Percentiles rank a stretch among this genome's conserved stretches.
These are phyloP conservation scores for Naso thynnoides DNA, from an alignment of 2,797 vertebrate genomes.

Conservation along the genomic window DNA sequence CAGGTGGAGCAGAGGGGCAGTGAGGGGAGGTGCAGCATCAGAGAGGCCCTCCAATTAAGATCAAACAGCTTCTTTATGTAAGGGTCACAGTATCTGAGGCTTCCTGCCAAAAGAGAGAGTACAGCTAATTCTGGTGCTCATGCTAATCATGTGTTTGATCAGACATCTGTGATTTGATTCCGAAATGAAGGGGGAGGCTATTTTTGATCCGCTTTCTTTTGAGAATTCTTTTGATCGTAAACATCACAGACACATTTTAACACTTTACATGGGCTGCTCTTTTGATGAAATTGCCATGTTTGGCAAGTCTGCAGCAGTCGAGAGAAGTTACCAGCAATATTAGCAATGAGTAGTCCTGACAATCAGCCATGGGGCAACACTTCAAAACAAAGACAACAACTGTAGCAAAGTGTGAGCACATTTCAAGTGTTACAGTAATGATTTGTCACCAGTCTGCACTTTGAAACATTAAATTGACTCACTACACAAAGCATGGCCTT, in stretches of 20 bases:
- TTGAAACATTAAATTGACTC: not conserved
- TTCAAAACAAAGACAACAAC: not conserved
- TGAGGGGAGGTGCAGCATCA: slow-evolving; percentile 35
- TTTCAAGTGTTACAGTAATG: not conserved
- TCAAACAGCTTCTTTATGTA: slow-evolving; percentile 55
- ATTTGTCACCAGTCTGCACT: too few species aligned
- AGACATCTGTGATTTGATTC: slow-evolving; percentile 63
- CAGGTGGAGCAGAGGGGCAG: slow-evolving; percentile 14
- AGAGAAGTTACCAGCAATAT: not conserved
- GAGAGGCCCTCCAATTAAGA: slow-evolving; percentile 54
- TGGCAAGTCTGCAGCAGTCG: slow-evolving; percentile 17
- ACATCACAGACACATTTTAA: slow-evolving; percentile 43
- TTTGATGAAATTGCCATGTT: not conserved
- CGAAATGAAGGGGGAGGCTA: slow-evolving; percentile 25
- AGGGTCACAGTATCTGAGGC: slow-evolving; percentile 44
- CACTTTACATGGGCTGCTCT: not conserved
- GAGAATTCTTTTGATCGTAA: slow-evolving; percentile 37
- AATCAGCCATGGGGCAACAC: not conserved
- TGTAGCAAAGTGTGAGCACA: too few species aligned
- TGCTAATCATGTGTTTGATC: slow-evolving; percentile 66
- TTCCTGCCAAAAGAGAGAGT: slow-evolving; percentile 44
- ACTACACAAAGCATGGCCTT: not conserved
- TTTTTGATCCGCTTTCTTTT: slow-evolving; percentile 40
- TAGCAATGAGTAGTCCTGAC: not conserved
- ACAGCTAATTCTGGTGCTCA: slow-evolving; percentile 53